A percentile compares a stretch with the other conserved stretches of the same genome.
phyloP scores from a whole-genome alignment of 2,888 invertebrate genomes.

The Eupithecia pulchellata region DNA sequence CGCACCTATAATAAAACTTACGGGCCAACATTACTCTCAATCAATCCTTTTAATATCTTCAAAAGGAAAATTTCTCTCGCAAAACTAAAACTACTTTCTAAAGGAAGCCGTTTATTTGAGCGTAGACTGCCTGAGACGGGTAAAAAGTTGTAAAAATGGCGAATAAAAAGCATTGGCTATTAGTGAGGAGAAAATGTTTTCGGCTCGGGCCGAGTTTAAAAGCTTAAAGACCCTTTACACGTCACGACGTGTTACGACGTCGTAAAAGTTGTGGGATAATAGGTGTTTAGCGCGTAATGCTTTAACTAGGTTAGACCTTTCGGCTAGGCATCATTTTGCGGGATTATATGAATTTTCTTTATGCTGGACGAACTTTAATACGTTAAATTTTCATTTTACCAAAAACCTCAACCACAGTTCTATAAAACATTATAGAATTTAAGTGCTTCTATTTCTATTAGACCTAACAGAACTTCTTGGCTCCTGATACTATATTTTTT shows the following conservation, averaged over 20 bases:
- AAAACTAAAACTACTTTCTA: conserved; percentile 6
- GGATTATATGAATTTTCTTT: not conserved
- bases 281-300: conserved; percentile 1
- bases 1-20: not conserved
- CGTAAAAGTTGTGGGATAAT: conserved; percentile 11
- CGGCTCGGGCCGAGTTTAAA: conserved; percentile 12
- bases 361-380: no score
- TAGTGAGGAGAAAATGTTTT: conserved; percentile 65
- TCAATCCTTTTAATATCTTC: conserved; percentile 6
- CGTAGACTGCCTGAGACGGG: conserved; percentile 68
- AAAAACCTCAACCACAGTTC: no score
- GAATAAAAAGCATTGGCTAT: conserved; percentile 65
- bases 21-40: not conserved
- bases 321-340: not conserved
- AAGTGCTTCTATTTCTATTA: no score
- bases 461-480: no score
- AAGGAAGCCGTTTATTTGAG: conserved; percentile 51
- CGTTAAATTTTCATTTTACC: no score
- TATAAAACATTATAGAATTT: no score
- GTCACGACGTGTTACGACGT: conserved; percentile 9
- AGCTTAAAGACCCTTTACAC: conserved; percentile 15
- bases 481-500: no score
- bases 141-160: conserved; percentile 67
- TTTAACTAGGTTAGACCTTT: not conserved
- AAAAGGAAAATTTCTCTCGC: not conserved